Evolutionary conservation across 2,797 vertebrate genomes (phyloP), one percentile per base, ranked within the genome.

Genomic region (Nannoperca obscura): DNA sequence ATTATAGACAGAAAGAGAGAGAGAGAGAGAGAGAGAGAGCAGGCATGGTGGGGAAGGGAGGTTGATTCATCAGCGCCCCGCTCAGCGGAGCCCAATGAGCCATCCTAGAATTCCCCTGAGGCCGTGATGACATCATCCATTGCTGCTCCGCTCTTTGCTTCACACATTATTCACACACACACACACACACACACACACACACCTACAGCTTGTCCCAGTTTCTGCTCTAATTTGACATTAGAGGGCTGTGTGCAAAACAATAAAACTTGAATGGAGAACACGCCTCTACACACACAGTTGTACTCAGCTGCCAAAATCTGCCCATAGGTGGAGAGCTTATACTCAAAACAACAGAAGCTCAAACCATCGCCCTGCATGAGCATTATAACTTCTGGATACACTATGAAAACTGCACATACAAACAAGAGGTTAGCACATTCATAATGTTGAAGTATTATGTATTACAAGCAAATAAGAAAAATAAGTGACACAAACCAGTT

Each of bases 41-140:
- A 12, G 11, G 52, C 2, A 69, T 27, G 65, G 32, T 15, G 10
- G 6, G 15, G 61, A 19, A 24, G 19, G 9, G 6, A 13, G 58
- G 2, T 60, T 7, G 11, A 71, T 79, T 60, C 46, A 74, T 80
- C 70, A 53, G 50, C 0, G 15, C 77, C 49, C 59, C 54, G 1
- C 78, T 76, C 73, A 2, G 5, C 10, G 0, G 2, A 80, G 71
- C 67, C 83, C 80, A 86, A 89, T 67, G 82, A 89, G 72, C 74
- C 24, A 0, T 74, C 67, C 77, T 66, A 77, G 79, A 80, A 78
- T 75, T 61, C 80, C 78, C 86, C 62, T 2, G 52, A 71, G 85
- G 81, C 61, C 24, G 1, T 64, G 55, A 86, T 89, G 86, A 92
- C 77, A 86, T 89, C 87, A 80, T 81, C 64, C 50, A 55, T 30